Evolutionary conservation across 2,888 invertebrate genomes (phyloP).

Genomic region (Conus canariensis): DNA sequence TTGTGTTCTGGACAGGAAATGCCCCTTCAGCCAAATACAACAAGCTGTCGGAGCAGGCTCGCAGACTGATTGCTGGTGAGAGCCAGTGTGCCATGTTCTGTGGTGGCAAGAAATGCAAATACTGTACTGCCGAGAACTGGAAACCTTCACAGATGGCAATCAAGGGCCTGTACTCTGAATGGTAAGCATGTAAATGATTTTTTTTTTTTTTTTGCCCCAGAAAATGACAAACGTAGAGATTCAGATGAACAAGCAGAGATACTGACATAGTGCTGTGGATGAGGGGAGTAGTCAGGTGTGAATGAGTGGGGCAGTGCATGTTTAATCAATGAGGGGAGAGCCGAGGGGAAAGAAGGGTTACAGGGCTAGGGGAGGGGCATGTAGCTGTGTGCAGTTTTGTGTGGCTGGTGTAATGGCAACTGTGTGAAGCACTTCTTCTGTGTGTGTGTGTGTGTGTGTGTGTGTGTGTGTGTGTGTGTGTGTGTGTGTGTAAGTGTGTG

Average conservation of each 20-base stretch:
- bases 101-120: conserved; percentile 90
- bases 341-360: neutral
- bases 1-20: neutral
- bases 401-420: too few relatives aligned
- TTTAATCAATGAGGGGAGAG: neutral
- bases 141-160: conserved; percentile 84
- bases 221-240: too few relatives aligned
- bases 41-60: conserved; percentile 75
- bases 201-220: neutral
- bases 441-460: too few relatives aligned
- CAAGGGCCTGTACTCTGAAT: conserved; percentile 90
- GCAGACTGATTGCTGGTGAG: conserved; percentile 83
- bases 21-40: conserved; percentile 71
- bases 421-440: too few relatives aligned
- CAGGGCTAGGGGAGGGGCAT: neutral
- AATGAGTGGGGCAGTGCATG: neutral
- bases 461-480: too few relatives aligned
- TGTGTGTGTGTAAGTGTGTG: too few relatives aligned
- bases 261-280: too few relatives aligned
- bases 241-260: too few relatives aligned
- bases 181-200: conserved; percentile 81
- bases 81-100: conserved; percentile 91
- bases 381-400: neutral
- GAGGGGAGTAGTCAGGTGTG: neutral
- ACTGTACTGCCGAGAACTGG: conserved; percentile 85